These are phyloP conservation scores for Misgurnus mizolepis DNA, from an alignment of 2,113 vertebrate species.

Conservation along the genomic window DNA sequence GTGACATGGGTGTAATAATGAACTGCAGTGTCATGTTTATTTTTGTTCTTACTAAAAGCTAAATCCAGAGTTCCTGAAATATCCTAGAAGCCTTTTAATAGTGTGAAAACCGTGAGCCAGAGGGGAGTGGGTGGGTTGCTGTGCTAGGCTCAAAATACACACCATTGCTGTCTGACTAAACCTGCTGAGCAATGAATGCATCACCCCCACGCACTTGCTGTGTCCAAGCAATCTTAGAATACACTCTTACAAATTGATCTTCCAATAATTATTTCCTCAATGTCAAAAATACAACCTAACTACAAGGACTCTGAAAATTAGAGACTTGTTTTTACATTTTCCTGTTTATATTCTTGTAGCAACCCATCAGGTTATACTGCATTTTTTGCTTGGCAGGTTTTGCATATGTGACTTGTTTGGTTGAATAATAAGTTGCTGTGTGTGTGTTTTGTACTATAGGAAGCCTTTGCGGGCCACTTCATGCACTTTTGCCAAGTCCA, in stretches of 20 bases:
- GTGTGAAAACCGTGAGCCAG: conserved; percentile 48
- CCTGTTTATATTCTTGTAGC: neutral
- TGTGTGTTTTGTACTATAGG: neutral
- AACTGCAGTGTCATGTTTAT: conserved; percentile 47
- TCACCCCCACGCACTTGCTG: conserved; percentile 49
- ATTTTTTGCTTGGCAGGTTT: conserved; percentile 17
- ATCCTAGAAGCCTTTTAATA: conserved; percentile 61
- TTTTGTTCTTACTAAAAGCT: conserved; percentile 38
- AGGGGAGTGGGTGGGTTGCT: conserved; percentile 57
- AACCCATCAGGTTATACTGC: conserved; percentile 1
- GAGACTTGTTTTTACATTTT: too few relatives aligned
- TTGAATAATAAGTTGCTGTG: neutral
- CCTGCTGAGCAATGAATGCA: conserved; percentile 59
- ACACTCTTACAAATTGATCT: neutral
- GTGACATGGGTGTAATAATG: conserved; percentile 10
- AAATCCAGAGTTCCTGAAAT: conserved; percentile 57
- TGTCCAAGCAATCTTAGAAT: conserved; percentile 10
- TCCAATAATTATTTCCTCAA: neutral
- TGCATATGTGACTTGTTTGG: neutral
- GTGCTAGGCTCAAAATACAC: conserved; percentile 31
- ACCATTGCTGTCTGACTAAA: conserved; percentile 17
- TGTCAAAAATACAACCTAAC: neutral
- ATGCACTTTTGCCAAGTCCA: conserved; percentile 3
- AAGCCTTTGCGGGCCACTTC: neutral
- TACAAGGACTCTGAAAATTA: neutral